Evolutionary conservation across 2,888 invertebrate genomes (phyloP).

Genomic region (Cenopis cana): DNA sequence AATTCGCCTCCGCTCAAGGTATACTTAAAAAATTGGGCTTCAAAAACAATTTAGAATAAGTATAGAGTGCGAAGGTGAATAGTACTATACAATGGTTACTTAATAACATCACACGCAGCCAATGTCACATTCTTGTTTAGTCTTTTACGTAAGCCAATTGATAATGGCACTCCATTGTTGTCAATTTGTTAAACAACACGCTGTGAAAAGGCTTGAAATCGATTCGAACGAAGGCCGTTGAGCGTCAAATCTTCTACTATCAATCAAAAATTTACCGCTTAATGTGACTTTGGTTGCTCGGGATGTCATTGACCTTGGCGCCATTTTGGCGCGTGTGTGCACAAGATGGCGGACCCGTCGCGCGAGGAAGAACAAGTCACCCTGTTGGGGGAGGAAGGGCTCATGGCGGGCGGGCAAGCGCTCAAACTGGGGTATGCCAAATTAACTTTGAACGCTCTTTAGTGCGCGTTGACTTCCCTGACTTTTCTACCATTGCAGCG

Average conservation of each 20-base stretch:
- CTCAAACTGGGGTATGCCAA: slow-evolving; percentile 97
- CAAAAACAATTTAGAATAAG: slow-evolving; percentile 56
- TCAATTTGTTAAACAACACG: slow-evolving; percentile 40
- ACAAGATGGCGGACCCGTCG: slow-evolving; percentile 98
- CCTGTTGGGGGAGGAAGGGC: slow-evolving; percentile 97
- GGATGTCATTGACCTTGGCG: slow-evolving; percentile 86
- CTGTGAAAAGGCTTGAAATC: slow-evolving; percentile 44
- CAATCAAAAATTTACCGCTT: slow-evolving; percentile 54
- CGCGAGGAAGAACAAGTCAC: slow-evolving; percentile 98
- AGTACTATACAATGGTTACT: slow-evolving; percentile 45
- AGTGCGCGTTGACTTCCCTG: slow-evolving; percentile 74
- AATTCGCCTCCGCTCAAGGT: slow-evolving; percentile 41
- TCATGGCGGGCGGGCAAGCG: slow-evolving; percentile 97
- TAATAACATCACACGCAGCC: slow-evolving; percentile 61
- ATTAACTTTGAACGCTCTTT: slow-evolving; percentile 68
- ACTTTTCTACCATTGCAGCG: slow-evolving; percentile 4
- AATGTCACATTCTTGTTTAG: slow-evolving; percentile 68
- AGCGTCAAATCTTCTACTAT: slow-evolving; percentile 44
- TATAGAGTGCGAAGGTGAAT: slow-evolving; percentile 41
- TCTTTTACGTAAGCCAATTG: slow-evolving; percentile 54
- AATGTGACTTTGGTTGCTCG: slow-evolving; percentile 88
- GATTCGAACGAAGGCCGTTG: slow-evolving; percentile 38
- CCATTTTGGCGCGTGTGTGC: slow-evolving; percentile 83
- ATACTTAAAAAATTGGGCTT: slow-evolving; percentile 61
- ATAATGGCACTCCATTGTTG: slow-evolving; percentile 48